These are phyloP conservation scores for Sogatella furcifera DNA, from an alignment of 1,140 invertebrate genomes.

Conservation along the genomic window DNA sequence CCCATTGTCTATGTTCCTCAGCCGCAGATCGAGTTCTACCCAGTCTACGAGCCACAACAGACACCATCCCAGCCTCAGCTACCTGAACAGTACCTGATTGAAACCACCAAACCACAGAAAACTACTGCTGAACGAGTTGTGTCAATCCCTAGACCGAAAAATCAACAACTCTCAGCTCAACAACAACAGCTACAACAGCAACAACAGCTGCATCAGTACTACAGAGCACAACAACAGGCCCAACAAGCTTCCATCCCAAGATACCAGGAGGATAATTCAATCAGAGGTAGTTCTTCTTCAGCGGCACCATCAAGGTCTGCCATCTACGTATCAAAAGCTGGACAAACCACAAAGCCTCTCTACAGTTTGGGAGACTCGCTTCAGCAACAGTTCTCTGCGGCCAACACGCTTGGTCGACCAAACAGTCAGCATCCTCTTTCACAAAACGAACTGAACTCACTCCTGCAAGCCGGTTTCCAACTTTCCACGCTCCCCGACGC, in stretches of 20 bases:
- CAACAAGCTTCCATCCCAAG: not conserved
- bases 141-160: constrained; percentile 1
- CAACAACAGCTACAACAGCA: not conserved
- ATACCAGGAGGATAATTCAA: not conserved
- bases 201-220: not conserved
- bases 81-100: constrained; percentile 13
- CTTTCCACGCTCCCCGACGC: constrained; percentile 29
- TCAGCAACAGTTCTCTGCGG: not conserved
- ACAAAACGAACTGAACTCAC: constrained; percentile 30
- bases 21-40: not conserved
- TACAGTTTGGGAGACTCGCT: not conserved
- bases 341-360: not conserved
- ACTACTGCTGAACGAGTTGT: not conserved
- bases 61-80: not conserved
- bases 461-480: constrained; percentile 34
- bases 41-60: not conserved
- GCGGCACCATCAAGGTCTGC: constrained; percentile 13
- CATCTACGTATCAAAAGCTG: constrained; percentile 4
- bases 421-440: constrained; percentile 24
- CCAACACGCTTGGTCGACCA: constrained; percentile 1
- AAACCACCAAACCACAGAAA: constrained; percentile 11
- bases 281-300: not conserved
- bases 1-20: not conserved
- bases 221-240: constrained; percentile 7
- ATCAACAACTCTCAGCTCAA: not conserved